phyloP scores from a whole-genome alignment of 2,113 vertebrate genomes.

The Onychorhynchus coronatus region DNA sequence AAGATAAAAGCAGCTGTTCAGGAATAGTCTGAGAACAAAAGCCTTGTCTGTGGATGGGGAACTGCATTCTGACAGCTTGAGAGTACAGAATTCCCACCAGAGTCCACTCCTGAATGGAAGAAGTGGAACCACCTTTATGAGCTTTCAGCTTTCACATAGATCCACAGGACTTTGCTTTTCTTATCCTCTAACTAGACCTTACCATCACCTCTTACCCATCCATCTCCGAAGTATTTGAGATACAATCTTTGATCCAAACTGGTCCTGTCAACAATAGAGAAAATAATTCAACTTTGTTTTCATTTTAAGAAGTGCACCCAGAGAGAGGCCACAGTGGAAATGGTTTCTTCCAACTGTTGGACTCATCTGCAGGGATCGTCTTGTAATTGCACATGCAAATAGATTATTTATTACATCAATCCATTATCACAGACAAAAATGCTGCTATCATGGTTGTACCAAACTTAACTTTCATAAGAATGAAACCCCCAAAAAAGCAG shows the following conservation, averaged over 20 bases:
- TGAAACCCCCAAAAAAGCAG: neutral
- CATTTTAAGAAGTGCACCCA: neutral
- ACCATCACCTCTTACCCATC: neutral
- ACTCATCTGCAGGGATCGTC: neutral
- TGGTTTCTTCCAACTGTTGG: neutral
- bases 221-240: neutral
- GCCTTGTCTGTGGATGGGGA: neutral
- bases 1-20: neutral
- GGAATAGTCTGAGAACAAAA: neutral
- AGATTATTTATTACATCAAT: neutral
- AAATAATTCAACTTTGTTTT: neutral
- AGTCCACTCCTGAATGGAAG: neutral
- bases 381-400: neutral
- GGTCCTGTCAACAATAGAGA: neutral
- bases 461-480: neutral
- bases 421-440: neutral
- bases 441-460: accelerated
- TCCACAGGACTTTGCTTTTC: neutral
- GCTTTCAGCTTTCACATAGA: neutral
- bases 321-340: neutral
- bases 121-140: neutral
- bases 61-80: neutral
- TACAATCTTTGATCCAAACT: accelerated
- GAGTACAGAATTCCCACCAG: neutral
- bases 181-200: neutral